Evolutionary conservation across 2,888 invertebrate species (phyloP), one percentile per base, ranked within the genome.

Genomic region (Drosophila differens): DNA sequence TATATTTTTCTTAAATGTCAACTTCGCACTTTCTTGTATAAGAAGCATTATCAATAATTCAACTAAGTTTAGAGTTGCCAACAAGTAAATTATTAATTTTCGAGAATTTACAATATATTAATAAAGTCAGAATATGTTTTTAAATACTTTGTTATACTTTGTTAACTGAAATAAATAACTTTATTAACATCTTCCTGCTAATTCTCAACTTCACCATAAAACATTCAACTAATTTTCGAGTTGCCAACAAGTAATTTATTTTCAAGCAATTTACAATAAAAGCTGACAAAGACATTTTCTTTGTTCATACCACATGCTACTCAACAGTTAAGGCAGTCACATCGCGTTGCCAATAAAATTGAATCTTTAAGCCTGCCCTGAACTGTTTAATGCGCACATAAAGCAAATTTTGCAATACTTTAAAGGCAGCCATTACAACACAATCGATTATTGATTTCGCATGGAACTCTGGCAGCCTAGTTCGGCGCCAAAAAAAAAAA

Each of bases 401-500:
- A 73, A 73, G 55, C 62, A 77, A 66, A 64, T 53, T 63, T 25
- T 39, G 62, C 47, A 28, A 51, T 68, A 59, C 72, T 79, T 81
- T 71, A 83, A 82, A 71, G 61, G 72, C 80, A 71, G 58, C 60
- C 70, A 77, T 82, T 75, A 79, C 76, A 54, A 37, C 37, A 61
- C 64, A 86, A 87, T 89, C 87, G 90, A 90, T 89, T 90, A 87
- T 87, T 86, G 87, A 87, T 87, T 87, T 76, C 74, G 59, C 75
- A 64, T 61, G 70, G 62, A 70, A 62, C 52, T 44, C 64, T 53
- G 70, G 74, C 85, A 83, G 89, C 89, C 80, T 89, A 90, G 89
- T 86, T 90, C 35, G 70, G 53, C 41, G 75, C 60, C 30, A 73
- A 76, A 39, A 39, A 54, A 1, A 30, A 28, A 41, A 30, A 60